Conservation (phyloP, 1,140 invertebrate genomes). For the Proctacanthus coquilletti region DNA sequence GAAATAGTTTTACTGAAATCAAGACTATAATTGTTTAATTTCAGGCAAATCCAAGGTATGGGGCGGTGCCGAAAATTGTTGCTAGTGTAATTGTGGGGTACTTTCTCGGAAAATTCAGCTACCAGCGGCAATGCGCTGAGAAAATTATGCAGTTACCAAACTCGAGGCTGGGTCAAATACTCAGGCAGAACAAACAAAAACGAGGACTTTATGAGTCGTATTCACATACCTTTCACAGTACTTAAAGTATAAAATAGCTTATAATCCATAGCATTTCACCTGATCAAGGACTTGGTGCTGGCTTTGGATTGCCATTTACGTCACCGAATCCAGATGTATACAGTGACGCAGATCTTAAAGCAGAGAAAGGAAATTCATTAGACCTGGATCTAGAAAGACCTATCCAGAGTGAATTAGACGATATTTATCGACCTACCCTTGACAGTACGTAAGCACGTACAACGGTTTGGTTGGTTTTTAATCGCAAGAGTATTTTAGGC, state of each 20-base stretch:
- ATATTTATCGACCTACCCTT: constrained; percentile 31
- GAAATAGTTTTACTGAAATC: constrained; percentile 2
- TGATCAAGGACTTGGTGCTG: constrained; percentile 31
- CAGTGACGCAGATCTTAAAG: constrained; percentile 21
- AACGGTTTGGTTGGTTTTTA: not conserved
- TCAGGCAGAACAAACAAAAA: constrained; percentile 16
- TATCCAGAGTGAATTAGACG: constrained; percentile 31
- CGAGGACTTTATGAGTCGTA: constrained; percentile 15
- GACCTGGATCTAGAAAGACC: constrained; percentile 34
- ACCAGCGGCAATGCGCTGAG: constrained; percentile 52
- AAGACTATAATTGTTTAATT: constrained; percentile 16
- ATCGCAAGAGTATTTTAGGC: not conserved
- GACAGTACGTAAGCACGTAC: no score
- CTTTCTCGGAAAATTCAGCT: constrained; percentile 59
- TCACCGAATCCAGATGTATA: constrained; percentile 26
- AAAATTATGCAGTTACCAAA: constrained; percentile 54
- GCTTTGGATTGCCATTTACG: constrained; percentile 32
- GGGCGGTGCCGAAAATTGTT: constrained; percentile 47
- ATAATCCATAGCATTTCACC: constrained; percentile 11
- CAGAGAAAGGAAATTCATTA: constrained; percentile 13
- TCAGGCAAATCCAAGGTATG: constrained; percentile 40
- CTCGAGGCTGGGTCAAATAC: constrained; percentile 20
- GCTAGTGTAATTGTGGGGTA: constrained; percentile 50
- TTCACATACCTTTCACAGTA: not conserved
- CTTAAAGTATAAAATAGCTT: not conserved